These are phyloP conservation scores for Apamea epomidion DNA, from an alignment of 2,888 invertebrate genomes.

Conservation along the genomic window DNA sequence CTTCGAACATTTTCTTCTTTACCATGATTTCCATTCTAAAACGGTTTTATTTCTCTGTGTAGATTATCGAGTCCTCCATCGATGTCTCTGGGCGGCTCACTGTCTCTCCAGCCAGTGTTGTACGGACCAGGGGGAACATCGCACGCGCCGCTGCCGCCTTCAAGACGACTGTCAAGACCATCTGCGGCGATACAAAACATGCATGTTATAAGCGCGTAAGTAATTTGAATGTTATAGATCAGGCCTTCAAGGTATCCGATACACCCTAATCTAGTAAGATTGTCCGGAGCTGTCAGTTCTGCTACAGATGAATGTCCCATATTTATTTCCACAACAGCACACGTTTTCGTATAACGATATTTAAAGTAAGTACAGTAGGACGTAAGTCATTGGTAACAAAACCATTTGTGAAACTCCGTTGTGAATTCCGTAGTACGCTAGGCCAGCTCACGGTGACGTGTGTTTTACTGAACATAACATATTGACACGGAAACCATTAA, in stretches of 20 bases:
- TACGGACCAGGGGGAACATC: constrained; percentile 81
- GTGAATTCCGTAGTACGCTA: too few relatives aligned
- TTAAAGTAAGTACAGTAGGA: too few relatives aligned
- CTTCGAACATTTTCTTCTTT: not conserved
- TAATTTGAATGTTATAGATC: constrained; percentile 62
- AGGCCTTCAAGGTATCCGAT: not conserved
- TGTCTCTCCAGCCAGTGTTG: constrained; percentile 89
- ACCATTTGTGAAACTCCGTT: too few relatives aligned
- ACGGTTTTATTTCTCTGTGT: constrained; percentile 20
- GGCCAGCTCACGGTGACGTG: too few relatives aligned
- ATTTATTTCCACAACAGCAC: too few relatives aligned
- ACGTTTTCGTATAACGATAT: too few relatives aligned
- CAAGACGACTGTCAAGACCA: constrained; percentile 90
- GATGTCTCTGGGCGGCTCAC: constrained; percentile 87
- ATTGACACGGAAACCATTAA: too few relatives aligned
- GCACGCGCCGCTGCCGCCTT: constrained; percentile 90
- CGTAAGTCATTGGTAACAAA: too few relatives aligned
- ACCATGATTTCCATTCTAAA: not conserved
- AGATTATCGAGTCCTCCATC: constrained; percentile 89
- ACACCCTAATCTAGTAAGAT: too few relatives aligned
- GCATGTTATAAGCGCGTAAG: constrained; percentile 93
- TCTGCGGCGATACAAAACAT: constrained; percentile 91
- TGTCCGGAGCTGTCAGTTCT: too few relatives aligned
- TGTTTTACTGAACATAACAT: too few relatives aligned
- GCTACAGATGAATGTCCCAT: too few relatives aligned